These are phyloP conservation scores for Dolichallabes microphthalmus DNA, from an alignment of 2,113 vertebrate genomes.

Conservation along the genomic window DNA sequence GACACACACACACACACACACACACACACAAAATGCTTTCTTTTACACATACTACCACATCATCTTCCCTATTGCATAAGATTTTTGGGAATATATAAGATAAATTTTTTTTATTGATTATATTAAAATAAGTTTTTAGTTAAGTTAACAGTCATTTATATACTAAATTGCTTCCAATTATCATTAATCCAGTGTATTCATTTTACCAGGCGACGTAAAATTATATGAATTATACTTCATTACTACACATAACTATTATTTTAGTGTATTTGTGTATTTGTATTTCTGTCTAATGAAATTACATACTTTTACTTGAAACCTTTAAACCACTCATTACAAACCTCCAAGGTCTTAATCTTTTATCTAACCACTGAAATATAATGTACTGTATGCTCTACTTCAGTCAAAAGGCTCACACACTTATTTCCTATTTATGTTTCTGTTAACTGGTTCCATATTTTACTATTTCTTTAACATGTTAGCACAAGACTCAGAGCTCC, in stretches of 20 bases:
- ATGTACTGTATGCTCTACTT: neutral
- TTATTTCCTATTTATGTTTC: neutral
- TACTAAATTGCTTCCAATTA: neutral
- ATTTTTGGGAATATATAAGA: neutral
- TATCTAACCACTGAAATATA: neutral
- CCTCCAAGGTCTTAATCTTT: neutral
- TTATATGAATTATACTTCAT: neutral
- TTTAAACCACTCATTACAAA: neutral
- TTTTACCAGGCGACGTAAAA: neutral
- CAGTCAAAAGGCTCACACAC: neutral
- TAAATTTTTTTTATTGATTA: conserved; percentile 7
- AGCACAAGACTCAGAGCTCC: too few relatives aligned
- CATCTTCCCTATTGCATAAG: neutral
- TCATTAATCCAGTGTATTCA: neutral
- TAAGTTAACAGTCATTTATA: neutral
- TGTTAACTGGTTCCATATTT: neutral
- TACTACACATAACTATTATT: neutral
- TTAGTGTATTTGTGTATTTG: neutral
- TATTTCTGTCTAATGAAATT: neutral
- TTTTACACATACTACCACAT: neutral
- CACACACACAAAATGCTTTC: conserved; percentile 5
- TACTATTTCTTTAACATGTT: too few relatives aligned
- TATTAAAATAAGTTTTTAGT: too few relatives aligned
- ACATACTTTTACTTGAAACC: neutral
- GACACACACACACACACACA: neutral